These are phyloP conservation scores for Denticeps clupeoides DNA, from an alignment of 2,797 vertebrate species.

Conservation along the genomic window DNA sequence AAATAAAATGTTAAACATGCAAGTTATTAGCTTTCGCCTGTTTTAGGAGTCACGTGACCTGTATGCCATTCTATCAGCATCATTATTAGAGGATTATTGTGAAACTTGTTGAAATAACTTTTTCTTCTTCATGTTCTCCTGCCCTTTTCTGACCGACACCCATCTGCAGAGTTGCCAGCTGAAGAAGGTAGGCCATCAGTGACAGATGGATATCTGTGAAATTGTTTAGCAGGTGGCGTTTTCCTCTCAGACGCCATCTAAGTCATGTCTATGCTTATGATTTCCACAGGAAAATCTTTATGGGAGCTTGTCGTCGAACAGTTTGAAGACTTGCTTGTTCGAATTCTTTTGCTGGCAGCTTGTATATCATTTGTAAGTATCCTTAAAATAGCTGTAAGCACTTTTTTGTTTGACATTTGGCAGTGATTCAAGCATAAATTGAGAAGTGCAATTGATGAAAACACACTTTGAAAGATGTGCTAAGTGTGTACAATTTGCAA, in stretches of 20 bases:
- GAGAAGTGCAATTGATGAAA: not conserved
- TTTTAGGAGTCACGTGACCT: too few relatives aligned
- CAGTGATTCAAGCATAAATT: not conserved
- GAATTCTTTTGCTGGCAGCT: constrained; percentile 93
- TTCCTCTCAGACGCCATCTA: too few relatives aligned
- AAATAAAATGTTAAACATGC: too few relatives aligned
- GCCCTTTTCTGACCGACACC: constrained; percentile 38
- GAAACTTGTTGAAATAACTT: not conserved
- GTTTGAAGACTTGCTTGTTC: constrained; percentile 96
- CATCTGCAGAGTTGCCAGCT: constrained; percentile 78
- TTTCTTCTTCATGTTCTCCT: constrained; percentile 7
- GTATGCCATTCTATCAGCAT: too few relatives aligned
- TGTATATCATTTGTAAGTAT: constrained; percentile 99
- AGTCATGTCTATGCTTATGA: constrained; percentile 16
- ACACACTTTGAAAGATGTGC: constrained; percentile 4
- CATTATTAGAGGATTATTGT: too few relatives aligned
- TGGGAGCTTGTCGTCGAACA: constrained; percentile 93
- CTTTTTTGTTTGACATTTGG: not conserved
- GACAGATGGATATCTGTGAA: too few relatives aligned
- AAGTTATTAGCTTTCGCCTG: too few relatives aligned
- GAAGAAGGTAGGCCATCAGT: constrained; percentile 98
- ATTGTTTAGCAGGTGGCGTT: too few relatives aligned
- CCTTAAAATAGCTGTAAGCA: not conserved
- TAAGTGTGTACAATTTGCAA: too few relatives aligned
- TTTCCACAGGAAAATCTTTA: constrained; percentile 84